Base-by-base conservation (phyloP, 2,113 vertebrate species). In the Oceanites oceanicus region DNA sequence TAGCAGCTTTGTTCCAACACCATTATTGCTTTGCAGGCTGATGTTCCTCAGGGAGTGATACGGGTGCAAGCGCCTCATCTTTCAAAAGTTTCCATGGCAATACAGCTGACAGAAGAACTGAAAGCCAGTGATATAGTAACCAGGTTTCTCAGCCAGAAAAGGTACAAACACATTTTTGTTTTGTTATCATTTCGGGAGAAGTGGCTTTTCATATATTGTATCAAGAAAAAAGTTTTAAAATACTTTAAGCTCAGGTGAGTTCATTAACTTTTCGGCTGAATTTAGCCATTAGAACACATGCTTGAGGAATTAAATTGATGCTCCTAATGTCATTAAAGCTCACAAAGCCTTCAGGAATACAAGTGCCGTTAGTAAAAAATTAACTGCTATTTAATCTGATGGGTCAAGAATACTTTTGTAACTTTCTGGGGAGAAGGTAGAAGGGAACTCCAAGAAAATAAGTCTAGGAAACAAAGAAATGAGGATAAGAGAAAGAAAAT, bases 1-100 rank as follows among this genome's bases (percentile, higher is more conserved):
- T 79, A 90, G 94, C 95, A 97, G 97, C 97, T 97, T 94, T 96
- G 89, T 97, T 98, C 97, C 96, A 97, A 75, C 96, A 92, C 96
- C 44, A 29, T 98, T 96, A 97, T 96, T 98, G 96, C 97, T 96
- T 98, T 97, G 89, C 96, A 98, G 98, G 97, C 96, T 97, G 99
- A 99, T 56, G 97, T 97, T 92, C 98, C 98, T 90, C 98, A 98
- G 97, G 99, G 99, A 89, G 98, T 99, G 92, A 99, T 99, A 96
- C 98, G 99, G 96, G 99, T 99, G 70, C 99, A 99, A 86, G 99
- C 99, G 3, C 99, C 99, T 44, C 99, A 99, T 98, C 99, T 99
- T 98, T 99, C 98, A 5, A 99, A 99, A 98, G 98, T 99, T 96
- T 99, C 99, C 90, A 99, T 99, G 99, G 99, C 98, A 36, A 98